phyloP scores from a whole-genome alignment of 2,888 invertebrate species.

The Augochlorella aurata region DNA sequence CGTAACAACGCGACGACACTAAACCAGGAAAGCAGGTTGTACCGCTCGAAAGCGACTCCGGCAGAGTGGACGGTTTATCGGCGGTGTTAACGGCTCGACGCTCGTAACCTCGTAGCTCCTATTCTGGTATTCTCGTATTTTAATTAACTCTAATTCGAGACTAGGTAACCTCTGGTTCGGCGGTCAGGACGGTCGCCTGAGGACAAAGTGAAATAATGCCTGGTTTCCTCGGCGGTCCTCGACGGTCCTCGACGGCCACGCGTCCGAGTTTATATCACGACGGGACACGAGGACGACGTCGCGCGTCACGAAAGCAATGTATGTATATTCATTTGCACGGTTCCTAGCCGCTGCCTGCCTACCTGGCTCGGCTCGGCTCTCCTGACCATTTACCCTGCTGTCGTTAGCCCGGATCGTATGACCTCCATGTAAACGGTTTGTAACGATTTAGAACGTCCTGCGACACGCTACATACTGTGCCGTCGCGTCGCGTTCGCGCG shows the following conservation, averaged over 20 bases:
- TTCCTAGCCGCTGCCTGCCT: constrained; percentile 32
- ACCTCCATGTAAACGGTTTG: constrained; percentile 63
- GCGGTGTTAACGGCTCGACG: constrained; percentile 54
- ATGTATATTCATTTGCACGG: constrained; percentile 68
- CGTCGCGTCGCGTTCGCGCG: constrained; percentile 12
- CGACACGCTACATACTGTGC: neutral
- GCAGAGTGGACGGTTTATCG: constrained; percentile 60
- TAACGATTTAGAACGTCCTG: constrained; percentile 60
- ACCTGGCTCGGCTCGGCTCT: constrained; percentile 42
- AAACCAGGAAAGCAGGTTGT: neutral
- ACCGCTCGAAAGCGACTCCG: neutral
- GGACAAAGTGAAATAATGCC: constrained; percentile 65
- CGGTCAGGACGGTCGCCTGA: neutral
- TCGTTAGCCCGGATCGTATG: constrained; percentile 54
- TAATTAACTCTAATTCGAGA: constrained; percentile 68
- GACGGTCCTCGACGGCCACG: constrained; percentile 19
- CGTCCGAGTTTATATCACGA: constrained; percentile 63
- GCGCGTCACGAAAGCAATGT: constrained; percentile 63
- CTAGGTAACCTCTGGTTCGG: constrained; percentile 51
- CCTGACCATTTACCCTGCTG: constrained; percentile 47
- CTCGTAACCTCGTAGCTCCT: constrained; percentile 25
- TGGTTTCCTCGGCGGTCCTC: constrained; percentile 15
- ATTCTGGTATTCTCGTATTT: constrained; percentile 56
- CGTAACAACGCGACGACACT: neutral
- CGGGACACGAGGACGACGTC: constrained; percentile 32